Percentiles rank a stretch among this genome's conserved stretches.
These are phyloP conservation scores for Vicugna pacos DNA, from an alignment of 2,113 vertebrate species.

Conservation along the genomic window DNA sequence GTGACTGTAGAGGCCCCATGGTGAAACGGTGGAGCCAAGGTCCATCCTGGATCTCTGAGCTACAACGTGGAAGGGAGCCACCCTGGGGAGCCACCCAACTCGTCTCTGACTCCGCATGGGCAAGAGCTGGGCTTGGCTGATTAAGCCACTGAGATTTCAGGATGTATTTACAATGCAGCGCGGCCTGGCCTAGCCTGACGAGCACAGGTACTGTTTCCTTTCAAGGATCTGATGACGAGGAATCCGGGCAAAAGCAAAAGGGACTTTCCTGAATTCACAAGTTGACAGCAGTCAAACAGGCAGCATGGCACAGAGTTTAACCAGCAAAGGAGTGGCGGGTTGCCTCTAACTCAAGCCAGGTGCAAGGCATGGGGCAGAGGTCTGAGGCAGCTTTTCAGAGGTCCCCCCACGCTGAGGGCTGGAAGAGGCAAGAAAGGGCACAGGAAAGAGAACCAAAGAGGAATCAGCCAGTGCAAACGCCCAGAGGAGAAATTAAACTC, in stretches of 20 bases:
- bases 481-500: background rate
- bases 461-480: background rate
- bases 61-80: background rate
- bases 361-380: background rate
- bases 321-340: rapidly evolving
- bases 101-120: rapidly evolving
- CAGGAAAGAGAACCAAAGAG: background rate
- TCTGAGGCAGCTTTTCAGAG: background rate
- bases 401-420: rapidly evolving
- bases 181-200: background rate
- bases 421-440: rapidly evolving
- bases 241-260: background rate
- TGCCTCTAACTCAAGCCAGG: background rate
- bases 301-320: background rate
- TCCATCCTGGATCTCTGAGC: background rate
- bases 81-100: rapidly evolving
- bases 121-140: no score
- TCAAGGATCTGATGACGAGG: background rate
- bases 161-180: rapidly evolving
- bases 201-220: rapidly evolving
- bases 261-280: background rate
- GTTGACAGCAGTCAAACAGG: background rate
- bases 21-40: background rate
- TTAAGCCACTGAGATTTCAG: background rate
- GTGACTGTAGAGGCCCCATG: rapidly evolving